These are phyloP conservation scores for Lasioglossum oenotherae DNA, from an alignment of 2,888 invertebrate species.

Conservation along the genomic window DNA sequence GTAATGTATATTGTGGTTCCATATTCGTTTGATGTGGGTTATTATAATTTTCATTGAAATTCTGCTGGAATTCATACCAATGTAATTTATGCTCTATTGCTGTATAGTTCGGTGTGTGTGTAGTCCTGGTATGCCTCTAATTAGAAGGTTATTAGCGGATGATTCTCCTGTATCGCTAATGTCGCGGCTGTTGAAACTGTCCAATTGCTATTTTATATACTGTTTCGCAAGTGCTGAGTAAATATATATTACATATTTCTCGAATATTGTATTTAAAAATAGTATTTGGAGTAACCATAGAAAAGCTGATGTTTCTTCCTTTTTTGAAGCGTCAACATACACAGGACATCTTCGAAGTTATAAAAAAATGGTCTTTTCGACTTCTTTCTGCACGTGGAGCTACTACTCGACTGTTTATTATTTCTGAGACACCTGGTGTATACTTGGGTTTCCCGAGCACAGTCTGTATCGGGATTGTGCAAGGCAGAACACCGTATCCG, in stretches of 20 bases:
- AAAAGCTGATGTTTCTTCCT: no score
- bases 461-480: background rate
- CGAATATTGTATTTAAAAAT: no score
- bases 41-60: background rate
- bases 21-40: background rate
- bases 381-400: no score
- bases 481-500: background rate
- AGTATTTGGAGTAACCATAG: no score
- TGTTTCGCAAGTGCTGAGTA: no score
- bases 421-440: no score
- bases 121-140: background rate
- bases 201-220: background rate
- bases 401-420: no score
- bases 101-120: background rate
- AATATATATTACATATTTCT: background rate
- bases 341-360: no score
- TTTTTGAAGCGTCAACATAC: no score
- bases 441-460: no score
- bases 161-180: background rate
- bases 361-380: no score
- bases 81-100: background rate
- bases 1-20: background rate
- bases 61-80: background rate
- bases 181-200: background rate
- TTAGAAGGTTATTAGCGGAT: background rate